Percentiles rank a stretch among this genome's conserved stretches.
These are phyloP conservation scores for Protonibea diacanthus DNA, from an alignment of 2,797 vertebrate genomes.

Conservation along the genomic window DNA sequence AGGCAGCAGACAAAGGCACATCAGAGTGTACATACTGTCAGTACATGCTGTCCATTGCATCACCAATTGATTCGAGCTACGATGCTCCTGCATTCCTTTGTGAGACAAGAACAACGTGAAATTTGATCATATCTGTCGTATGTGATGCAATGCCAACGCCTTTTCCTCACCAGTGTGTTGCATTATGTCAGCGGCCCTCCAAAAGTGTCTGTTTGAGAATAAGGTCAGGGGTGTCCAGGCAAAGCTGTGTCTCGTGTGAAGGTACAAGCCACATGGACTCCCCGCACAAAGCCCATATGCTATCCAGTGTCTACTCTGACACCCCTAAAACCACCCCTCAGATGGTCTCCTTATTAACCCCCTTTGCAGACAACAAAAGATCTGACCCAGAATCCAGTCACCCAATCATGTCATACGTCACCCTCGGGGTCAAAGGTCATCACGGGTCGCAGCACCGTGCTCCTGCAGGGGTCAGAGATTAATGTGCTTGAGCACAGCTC, in stretches of 20 bases:
- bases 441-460: slow-evolving; percentile 57
- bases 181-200: slow-evolving; percentile 15
- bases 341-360: slow-evolving; percentile 59
- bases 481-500: slow-evolving; percentile 58
- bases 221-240: slow-evolving; percentile 62
- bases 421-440: slow-evolving; percentile 60
- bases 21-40: no score
- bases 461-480: slow-evolving; percentile 68
- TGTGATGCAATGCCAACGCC: background rate
- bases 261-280: slow-evolving; percentile 24
- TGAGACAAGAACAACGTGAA: background rate
- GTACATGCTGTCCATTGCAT: no score
- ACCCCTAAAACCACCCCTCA: slow-evolving; percentile 32
- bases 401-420: slow-evolving; percentile 64
- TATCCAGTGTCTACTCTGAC: slow-evolving; percentile 41
- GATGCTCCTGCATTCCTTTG: background rate
- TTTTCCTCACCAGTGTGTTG: background rate
- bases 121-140: background rate
- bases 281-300: slow-evolving; percentile 44
- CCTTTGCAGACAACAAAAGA: slow-evolving; percentile 70
- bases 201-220: slow-evolving; percentile 55
- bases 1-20: no score
- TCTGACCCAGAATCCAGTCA: slow-evolving; percentile 65
- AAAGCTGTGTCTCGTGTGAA: slow-evolving; percentile 64
- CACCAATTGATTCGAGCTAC: background rate